Evolutionary conservation across 2,113 vertebrate genomes (phyloP).

Genomic region (Grammomys dolichurus): DNA sequence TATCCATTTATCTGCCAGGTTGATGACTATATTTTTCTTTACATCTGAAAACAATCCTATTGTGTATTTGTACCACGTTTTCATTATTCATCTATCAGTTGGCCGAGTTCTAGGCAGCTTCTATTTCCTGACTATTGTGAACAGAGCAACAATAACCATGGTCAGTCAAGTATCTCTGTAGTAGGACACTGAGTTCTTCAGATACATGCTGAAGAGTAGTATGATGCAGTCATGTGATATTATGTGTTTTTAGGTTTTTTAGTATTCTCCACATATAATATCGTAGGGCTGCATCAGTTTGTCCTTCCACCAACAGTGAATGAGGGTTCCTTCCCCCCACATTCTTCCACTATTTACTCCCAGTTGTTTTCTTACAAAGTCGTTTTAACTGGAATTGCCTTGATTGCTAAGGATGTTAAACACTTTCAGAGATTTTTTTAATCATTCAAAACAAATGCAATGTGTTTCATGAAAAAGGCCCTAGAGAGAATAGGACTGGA

Average conservation of each 20-base stretch:
- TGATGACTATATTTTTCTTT: not conserved
- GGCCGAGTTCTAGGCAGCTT: not conserved
- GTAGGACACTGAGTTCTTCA: not conserved
- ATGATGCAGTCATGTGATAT: no score
- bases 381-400: not conserved
- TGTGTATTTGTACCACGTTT: not conserved
- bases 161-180: not conserved
- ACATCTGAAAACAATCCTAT: not conserved
- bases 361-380: not conserved
- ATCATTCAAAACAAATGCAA: no score
- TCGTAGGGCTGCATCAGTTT: not conserved
- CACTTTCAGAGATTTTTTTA: not conserved
- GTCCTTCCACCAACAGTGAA: not conserved
- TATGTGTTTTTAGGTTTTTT: not conserved
- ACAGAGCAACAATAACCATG: not conserved
- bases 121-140: not conserved
- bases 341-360: not conserved
- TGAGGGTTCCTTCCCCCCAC: not conserved
- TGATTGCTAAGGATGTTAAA: not conserved
- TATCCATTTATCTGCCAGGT: not conserved
- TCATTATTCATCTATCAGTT: no score
- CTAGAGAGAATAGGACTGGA: no score
- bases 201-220: not conserved
- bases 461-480: not conserved
- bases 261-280: not conserved